phyloP scores from a whole-genome alignment of 2,113 vertebrate genomes.

The Aegotheles bennettii region DNA sequence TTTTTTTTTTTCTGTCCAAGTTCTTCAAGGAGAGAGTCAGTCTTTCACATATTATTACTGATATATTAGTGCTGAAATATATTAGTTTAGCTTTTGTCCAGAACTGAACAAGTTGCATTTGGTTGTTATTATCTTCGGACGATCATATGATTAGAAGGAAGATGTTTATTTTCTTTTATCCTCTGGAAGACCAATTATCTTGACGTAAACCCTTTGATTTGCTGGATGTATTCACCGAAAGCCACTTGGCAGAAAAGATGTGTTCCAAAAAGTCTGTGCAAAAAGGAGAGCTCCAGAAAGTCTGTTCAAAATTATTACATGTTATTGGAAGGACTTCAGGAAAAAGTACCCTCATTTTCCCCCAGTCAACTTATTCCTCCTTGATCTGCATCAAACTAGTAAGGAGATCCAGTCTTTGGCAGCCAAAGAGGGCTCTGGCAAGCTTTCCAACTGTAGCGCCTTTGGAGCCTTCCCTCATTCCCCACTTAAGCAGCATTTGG shows the following conservation, averaged over 20 bases:
- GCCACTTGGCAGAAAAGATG: not conserved
- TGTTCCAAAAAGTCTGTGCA: not conserved
- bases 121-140: not conserved
- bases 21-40: not conserved
- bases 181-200: not conserved
- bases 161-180: not conserved
- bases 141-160: not conserved
- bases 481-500: slow-evolving; percentile 89
- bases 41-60: not conserved
- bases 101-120: not conserved
- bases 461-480: slow-evolving; percentile 84
- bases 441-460: slow-evolving; percentile 87
- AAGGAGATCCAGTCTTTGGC: slow-evolving; percentile 74
- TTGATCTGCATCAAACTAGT: slow-evolving; percentile 25
- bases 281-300: not conserved
- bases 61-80: too few relatives aligned
- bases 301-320: not conserved
- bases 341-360: not conserved
- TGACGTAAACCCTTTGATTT: not conserved
- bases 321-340: not conserved
- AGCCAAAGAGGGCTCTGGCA: slow-evolving; percentile 75
- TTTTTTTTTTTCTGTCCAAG: not conserved
- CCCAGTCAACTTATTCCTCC: not conserved
- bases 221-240: not conserved
- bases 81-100: not conserved